phyloP scores from a whole-genome alignment of 35 echinoderm and acorn worm species.

The Eucidaris tribuloides region DNA sequence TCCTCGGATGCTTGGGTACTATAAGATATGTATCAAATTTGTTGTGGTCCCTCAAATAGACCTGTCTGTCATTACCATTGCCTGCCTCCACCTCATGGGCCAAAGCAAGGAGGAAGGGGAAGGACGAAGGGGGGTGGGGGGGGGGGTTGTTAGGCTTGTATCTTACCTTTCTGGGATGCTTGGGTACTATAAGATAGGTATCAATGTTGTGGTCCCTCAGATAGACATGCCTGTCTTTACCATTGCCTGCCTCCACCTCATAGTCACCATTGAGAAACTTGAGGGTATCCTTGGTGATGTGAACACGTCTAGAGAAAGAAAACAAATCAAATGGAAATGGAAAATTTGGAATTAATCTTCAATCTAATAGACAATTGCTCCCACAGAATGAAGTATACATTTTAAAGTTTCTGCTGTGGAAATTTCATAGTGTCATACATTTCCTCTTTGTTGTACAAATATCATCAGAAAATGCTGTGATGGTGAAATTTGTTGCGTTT shows the following conservation, averaged over 20 bases:
- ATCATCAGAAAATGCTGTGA: no score
- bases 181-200: constrained; percentile 83
- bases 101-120: no score
- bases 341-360: no score
- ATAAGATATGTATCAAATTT: constrained; percentile 97
- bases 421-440: no score
- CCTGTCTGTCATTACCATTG: constrained; percentile 76
- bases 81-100: constrained; percentile 53
- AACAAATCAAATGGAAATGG: neutral
- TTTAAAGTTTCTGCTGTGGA: no score
- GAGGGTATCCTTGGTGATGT: constrained; percentile 83
- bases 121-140: no score
- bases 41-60: constrained; percentile 90
- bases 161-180: constrained; percentile 59
- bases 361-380: no score
- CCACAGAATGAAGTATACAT: no score
- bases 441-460: no score
- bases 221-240: constrained; percentile 83
- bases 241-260: constrained; percentile 63
- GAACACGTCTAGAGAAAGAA: constrained; percentile 70
- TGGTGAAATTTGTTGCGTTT: no score
- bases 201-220: constrained; percentile 95
- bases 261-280: constrained; percentile 63
- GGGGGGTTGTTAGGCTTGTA: no score
- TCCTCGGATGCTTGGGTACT: constrained; percentile 56